Percentiles rank a stretch among this genome's conserved stretches.
phyloP scores from a whole-genome alignment of 2,797 vertebrate genomes.

The Hirundo rustica region DNA sequence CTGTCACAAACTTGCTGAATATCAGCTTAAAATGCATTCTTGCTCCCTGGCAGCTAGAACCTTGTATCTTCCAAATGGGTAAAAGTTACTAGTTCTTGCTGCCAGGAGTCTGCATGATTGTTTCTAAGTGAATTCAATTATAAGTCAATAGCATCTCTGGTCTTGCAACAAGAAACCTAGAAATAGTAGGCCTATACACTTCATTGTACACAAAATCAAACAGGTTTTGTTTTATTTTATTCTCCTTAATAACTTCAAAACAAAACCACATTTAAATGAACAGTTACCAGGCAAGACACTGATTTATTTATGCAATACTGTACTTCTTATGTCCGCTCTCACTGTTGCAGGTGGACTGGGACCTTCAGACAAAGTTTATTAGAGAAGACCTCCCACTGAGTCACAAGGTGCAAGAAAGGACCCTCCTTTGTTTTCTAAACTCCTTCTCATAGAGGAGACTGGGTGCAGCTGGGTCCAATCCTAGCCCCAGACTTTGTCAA shows the following conservation, averaged over 20 bases:
- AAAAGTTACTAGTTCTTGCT: background rate
- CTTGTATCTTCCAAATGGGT: background rate
- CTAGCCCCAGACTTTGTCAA: background rate
- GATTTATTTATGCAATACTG: background rate
- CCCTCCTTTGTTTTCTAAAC: background rate
- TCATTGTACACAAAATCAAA: background rate
- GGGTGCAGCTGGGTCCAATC: background rate
- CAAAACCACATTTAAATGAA: background rate
- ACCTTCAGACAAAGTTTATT: background rate
- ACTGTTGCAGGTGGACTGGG: background rate
- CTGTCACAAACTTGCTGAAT: background rate
- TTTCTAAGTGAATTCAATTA: background rate
- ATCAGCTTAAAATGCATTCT: background rate
- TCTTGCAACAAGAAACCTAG: background rate
- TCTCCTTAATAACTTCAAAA: background rate
- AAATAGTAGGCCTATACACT: background rate
- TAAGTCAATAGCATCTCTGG: background rate
- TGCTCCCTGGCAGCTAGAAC: background rate
- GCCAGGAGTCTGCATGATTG: background rate
- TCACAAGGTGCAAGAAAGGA: background rate
- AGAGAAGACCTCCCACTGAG: background rate
- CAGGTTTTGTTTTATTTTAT: background rate
- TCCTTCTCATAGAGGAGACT: background rate
- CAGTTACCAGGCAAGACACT: background rate
- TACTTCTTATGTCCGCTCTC: background rate